These are phyloP conservation scores for Sclerodermus sp. DNA, from an alignment of 2,888 invertebrate genomes.

Conservation along the genomic window DNA sequence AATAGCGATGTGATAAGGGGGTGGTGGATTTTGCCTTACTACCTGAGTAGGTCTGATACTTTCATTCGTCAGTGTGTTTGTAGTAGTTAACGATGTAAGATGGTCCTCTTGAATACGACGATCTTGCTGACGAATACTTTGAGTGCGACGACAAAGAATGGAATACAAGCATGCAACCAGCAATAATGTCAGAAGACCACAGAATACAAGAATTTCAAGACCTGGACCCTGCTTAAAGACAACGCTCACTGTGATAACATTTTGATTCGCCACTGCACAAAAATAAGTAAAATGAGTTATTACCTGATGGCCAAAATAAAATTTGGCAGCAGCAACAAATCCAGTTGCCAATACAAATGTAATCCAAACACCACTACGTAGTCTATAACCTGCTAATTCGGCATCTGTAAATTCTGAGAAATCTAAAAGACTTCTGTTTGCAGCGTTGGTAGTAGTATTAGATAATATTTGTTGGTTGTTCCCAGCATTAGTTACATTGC, in stretches of 20 bases:
- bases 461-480: constrained; percentile 41
- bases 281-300: not conserved
- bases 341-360: constrained; percentile 71
- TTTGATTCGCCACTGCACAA: too few relatives aligned
- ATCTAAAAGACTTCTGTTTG: constrained; percentile 56
- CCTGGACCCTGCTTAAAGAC: constrained; percentile 58
- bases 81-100: constrained; percentile 33
- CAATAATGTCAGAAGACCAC: constrained; percentile 46
- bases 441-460: constrained; percentile 32
- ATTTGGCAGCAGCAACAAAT: constrained; percentile 72
- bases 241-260: constrained; percentile 20
- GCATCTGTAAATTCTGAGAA: constrained; percentile 70
- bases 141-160: constrained; percentile 39
- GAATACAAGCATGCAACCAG: constrained; percentile 48
- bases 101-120: constrained; percentile 35
- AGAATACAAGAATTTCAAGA: constrained; percentile 66
- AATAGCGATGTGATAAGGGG: constrained; percentile 84
- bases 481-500: constrained; percentile 42
- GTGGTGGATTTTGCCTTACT: constrained; percentile 64
- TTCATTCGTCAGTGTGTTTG: constrained; percentile 31
- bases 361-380: constrained; percentile 69
- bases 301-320: constrained; percentile 72
- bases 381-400: constrained; percentile 63
- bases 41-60: constrained; percentile 32
- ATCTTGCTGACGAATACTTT: constrained; percentile 30